These are phyloP conservation scores for Leptonema lineaticorne DNA, from an alignment of 1,140 invertebrate genomes.

Conservation along the genomic window DNA sequence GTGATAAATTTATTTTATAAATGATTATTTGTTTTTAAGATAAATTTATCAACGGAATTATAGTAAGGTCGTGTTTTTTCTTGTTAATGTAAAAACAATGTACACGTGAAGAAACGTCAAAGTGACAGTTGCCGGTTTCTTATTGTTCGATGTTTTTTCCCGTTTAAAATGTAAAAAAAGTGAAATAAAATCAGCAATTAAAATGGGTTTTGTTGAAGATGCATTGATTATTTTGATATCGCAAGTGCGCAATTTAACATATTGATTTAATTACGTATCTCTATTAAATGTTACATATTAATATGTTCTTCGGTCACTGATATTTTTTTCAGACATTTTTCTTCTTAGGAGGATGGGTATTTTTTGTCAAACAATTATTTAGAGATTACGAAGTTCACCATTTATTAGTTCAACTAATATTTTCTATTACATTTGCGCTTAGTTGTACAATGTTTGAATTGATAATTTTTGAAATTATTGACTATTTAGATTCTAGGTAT, in stretches of 20 bases:
- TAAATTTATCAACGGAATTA: too few species aligned
- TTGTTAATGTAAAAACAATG: neutral
- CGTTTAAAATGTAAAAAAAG: too few species aligned
- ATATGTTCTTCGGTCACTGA: neutral
- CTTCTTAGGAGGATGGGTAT: conserved; percentile 96
- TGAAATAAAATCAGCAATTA: conserved; percentile 20
- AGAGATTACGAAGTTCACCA: conserved; percentile 98
- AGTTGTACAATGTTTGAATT: conserved; percentile 99
- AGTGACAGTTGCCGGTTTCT: conserved; percentile 9
- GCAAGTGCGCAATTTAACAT: conserved; percentile 45
- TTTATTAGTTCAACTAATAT: conserved; percentile 91
- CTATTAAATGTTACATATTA: too few species aligned
- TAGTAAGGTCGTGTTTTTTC: neutral
- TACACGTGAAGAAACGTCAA: conserved; percentile 16
- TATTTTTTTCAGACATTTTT: conserved; percentile 79
- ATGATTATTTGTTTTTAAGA: too few species aligned
- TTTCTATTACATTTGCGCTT: conserved; percentile 94
- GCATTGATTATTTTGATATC: conserved; percentile 54
- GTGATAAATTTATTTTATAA: too few species aligned
- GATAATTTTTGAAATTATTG: conserved; percentile 99
- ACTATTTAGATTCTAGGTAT: conserved; percentile 73
- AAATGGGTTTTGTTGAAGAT: conserved; percentile 54
- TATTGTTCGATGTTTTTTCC: neutral
- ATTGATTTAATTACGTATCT: too few species aligned
- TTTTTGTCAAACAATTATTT: conserved; percentile 98